phyloP scores from a whole-genome alignment of 2,888 invertebrate genomes.

The Protonemura montana region DNA sequence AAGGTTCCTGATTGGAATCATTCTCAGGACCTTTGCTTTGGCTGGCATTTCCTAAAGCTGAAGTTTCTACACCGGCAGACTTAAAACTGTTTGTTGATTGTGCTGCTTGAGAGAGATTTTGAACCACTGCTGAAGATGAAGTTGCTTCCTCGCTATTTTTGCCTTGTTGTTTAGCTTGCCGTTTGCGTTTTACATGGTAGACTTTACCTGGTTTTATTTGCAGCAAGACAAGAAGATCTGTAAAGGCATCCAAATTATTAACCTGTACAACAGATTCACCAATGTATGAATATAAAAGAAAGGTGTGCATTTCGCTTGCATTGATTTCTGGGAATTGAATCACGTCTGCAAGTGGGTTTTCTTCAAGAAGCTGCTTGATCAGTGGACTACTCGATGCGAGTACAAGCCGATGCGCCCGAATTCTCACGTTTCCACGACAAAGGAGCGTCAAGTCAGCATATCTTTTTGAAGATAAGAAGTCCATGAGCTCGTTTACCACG shows the following conservation, averaged over 20 bases:
- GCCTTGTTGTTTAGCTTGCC: not conserved
- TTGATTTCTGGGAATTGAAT: too few relatives aligned
- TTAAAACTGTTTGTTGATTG: not conserved
- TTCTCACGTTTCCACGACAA: too few relatives aligned
- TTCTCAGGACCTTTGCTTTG: not conserved
- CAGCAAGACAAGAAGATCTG: constrained; percentile 81
- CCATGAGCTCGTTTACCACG: too few relatives aligned
- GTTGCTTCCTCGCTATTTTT: not conserved
- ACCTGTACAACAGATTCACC: too few relatives aligned
- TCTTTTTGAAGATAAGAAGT: too few relatives aligned
- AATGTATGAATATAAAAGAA: too few relatives aligned
- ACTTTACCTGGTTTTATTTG: constrained; percentile 79
- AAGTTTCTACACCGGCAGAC: not conserved
- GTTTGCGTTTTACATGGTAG: constrained; percentile 29
- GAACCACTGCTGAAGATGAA: not conserved
- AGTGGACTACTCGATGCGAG: too few relatives aligned
- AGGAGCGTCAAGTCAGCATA: too few relatives aligned
- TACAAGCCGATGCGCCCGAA: too few relatives aligned
- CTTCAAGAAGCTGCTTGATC: too few relatives aligned
- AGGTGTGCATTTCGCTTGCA: too few relatives aligned
- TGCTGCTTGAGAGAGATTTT: not conserved
- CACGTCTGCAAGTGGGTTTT: too few relatives aligned
- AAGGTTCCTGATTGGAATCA: constrained; percentile 32
- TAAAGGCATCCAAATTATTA: constrained; percentile 83
- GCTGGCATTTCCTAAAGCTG: not conserved